Evolutionary conservation across 2,797 vertebrate genomes (phyloP).

Genomic region (Morelia viridis): DNA sequence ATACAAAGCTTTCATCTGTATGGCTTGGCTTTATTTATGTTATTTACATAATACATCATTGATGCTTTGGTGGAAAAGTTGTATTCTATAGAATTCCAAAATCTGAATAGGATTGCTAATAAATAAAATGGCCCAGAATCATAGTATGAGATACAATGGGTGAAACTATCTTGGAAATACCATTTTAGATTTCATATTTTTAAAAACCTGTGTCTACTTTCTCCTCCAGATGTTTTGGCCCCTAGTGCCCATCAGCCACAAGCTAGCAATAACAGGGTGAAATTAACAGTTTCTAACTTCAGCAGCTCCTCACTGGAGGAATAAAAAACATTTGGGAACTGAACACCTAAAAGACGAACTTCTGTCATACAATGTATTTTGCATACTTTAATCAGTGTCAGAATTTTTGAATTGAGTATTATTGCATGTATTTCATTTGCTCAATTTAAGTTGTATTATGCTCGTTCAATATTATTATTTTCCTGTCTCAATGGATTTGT

Average conservation of each 20-base stretch:
- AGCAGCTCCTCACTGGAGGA: no score
- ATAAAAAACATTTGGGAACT: no score
- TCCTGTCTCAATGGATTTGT: background rate
- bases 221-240: background rate
- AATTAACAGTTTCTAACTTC: background rate
- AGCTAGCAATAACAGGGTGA: background rate
- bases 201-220: background rate
- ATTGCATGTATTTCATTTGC: background rate
- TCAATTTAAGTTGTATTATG: background rate
- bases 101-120: background rate
- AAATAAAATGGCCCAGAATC: background rate
- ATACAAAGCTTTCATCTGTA: background rate
- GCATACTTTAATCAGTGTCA: background rate
- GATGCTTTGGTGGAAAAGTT: background rate
- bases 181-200: background rate
- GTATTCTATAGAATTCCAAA: background rate
- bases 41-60: background rate
- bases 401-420: background rate
- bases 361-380: no score
- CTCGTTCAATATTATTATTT: background rate
- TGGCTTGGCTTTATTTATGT: background rate
- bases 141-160: background rate
- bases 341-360: no score
- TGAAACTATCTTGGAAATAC: background rate
- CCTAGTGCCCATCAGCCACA: background rate